Evolutionary conservation across 2,113 vertebrate genomes (phyloP), one percentile per base, ranked within the genome.

Genomic region (Suricata suricatta): DNA sequence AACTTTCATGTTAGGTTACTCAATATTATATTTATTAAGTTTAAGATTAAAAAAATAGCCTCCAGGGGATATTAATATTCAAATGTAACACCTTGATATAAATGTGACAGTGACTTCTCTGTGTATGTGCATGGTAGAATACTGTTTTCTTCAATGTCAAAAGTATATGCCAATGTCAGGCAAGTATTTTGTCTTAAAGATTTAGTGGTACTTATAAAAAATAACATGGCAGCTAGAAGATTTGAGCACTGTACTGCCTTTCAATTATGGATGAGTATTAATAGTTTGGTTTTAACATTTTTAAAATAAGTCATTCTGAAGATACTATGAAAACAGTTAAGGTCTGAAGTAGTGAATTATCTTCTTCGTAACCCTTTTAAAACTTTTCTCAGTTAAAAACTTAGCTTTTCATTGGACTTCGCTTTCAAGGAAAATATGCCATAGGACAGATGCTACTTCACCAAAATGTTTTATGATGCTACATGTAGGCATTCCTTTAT

Each of bases 401-500:
- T 97, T 93, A 95, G 92, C 84, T 98, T 98, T 98, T 98, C 89
- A 98, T 77, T 87, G 19, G 90, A 98, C 98, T 98, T 98, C 90
- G 84, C 90, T 93, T 98, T 98, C 95, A 97, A 98, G 96, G 97
- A 98, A 97, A 98, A 93, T 94, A 95, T 95, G 94, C 98, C 98
- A 98, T 87, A 98, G 94, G 96, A 98, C 96, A 98, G 97, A 98
- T 97, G 97, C 93, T 97, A 89, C 97, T 98, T 98, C 98, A 97
- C 98, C 98, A 98, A 97, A 98, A 97, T 96, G 96, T 96, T 98
- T 98, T 98, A 98, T 99, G 98, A 98, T 98, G 99, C 98, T 99
- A 99, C 98, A 99, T 98, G 98, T 98, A 99, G 98, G 98, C 98
- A 98, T 98, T 98, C 94, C 97, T 98, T 98, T 98, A 98, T 98